These are phyloP conservation scores for Pyxicephalus adspersus DNA, from an alignment of 2,113 vertebrate species.

Conservation along the genomic window DNA sequence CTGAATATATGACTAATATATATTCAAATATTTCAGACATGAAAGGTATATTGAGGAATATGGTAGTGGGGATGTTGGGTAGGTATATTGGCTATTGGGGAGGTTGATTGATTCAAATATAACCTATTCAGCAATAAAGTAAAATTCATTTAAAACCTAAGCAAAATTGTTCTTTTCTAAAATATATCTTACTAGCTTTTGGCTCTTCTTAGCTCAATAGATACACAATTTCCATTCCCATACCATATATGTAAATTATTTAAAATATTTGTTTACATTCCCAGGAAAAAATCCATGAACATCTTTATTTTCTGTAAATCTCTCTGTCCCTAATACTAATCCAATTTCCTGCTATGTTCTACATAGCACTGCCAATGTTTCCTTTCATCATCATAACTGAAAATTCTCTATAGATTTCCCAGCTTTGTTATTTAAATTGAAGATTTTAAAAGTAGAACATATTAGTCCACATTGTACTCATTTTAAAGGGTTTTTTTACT, in stretches of 20 bases:
- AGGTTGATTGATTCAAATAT: no score
- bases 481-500: constrained; percentile 45
- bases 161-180: no score
- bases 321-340: constrained; percentile 4
- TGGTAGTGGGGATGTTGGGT: no score
- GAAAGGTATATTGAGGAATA: no score
- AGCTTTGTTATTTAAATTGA: constrained; percentile 48
- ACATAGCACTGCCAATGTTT: constrained; percentile 22
- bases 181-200: no score
- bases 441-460: constrained; percentile 49
- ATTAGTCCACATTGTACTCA: constrained; percentile 45
- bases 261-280: background rate
- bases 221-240: no score
- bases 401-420: constrained; percentile 24
- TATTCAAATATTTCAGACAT: no score
- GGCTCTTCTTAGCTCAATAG: no score
- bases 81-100: no score
- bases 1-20: no score
- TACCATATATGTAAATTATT: background rate
- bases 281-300: background rate
- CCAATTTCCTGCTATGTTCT: constrained; percentile 20
- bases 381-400: constrained; percentile 29
- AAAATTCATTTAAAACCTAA: no score
- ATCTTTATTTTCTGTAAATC: constrained; percentile 4
- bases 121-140: no score